Base-by-base conservation (phyloP, 1,140 invertebrate genomes). In the Drosophila nigrodunni region DNA sequence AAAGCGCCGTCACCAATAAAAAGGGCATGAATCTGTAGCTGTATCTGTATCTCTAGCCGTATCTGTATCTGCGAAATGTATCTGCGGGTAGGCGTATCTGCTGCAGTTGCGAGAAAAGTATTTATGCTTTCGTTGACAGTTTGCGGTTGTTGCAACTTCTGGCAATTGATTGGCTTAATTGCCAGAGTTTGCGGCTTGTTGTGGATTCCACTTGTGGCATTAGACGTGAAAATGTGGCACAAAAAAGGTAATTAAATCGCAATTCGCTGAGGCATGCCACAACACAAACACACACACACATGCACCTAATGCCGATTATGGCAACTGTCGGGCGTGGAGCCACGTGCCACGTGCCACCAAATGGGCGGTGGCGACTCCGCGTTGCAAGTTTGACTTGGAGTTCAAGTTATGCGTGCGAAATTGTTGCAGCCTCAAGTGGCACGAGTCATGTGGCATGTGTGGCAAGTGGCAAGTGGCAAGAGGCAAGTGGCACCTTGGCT, bases 361-460 rank as follows among this genome's bases (percentile, higher is more conserved):
- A 60, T 57, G 62, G 62, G 54, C 41, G 61, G 54, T 34, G 61
- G 54, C 62, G 65, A 43, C 49, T 46, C 43, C 55, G 49, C 15
- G 21, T 13, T 13, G 52, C 57, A 59, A 44, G 57, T 49, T 57
- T 15, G 46, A 44, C 41, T 49, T 57, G 10, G 46, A 60, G 67
- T 50, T 62, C 25, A 44, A 77, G 74, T 77, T 77, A 75, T 78
- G 76, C 73, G 76, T 78, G 76, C 73, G 67, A 78, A 78, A 75
- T 49, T 78, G 66, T 78, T 75, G 76, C 71, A 77, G 57, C 39
- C 6, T 11, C 49, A 49, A 35, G 54, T 30, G 18, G 57, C 41
- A 30, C 10, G 39, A 21, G 18, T 21, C 18, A 21, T 44, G 55
- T 11, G 15, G 35, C 13, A 8, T 6, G 10, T 57, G 35, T 37